phyloP scores from a whole-genome alignment of 2,113 vertebrate species.

The Pheucticus melanocephalus region DNA sequence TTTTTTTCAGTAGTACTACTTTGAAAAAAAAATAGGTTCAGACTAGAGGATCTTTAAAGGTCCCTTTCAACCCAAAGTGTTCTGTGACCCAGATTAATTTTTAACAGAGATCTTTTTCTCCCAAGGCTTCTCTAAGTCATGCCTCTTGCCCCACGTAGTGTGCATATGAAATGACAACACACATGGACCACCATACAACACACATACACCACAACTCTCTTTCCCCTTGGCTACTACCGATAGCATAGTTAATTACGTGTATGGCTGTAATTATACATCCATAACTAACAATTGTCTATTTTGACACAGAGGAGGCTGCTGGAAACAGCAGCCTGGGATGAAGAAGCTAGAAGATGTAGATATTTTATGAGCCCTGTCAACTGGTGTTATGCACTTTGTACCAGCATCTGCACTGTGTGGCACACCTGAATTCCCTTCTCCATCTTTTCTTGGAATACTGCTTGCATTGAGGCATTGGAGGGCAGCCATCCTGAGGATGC shows the following conservation, averaged over 20 bases:
- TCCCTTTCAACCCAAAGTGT: background rate
- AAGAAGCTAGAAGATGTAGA: background rate
- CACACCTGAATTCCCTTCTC: background rate
- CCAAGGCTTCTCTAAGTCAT: background rate
- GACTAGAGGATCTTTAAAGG: background rate
- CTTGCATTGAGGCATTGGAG: accelerated
- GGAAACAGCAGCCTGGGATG: background rate
- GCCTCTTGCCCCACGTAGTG: background rate
- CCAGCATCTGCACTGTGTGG: background rate
- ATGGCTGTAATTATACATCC: background rate
- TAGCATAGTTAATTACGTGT: background rate
- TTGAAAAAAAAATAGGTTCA: background rate
- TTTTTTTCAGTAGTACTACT: background rate
- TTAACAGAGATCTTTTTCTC: background rate
- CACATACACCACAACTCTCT: background rate
- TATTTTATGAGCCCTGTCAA: background rate
- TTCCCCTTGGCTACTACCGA: background rate
- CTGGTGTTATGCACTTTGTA: background rate
- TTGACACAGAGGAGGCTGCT: background rate
- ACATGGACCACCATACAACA: background rate
- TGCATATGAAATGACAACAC: background rate
- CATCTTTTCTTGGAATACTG: background rate
- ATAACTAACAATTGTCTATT: background rate
- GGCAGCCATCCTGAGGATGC: background rate
- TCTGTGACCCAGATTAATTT: background rate